Evolutionary conservation across 2,113 vertebrate species (phyloP).

Genomic region (Cyanoderma ruficeps): DNA sequence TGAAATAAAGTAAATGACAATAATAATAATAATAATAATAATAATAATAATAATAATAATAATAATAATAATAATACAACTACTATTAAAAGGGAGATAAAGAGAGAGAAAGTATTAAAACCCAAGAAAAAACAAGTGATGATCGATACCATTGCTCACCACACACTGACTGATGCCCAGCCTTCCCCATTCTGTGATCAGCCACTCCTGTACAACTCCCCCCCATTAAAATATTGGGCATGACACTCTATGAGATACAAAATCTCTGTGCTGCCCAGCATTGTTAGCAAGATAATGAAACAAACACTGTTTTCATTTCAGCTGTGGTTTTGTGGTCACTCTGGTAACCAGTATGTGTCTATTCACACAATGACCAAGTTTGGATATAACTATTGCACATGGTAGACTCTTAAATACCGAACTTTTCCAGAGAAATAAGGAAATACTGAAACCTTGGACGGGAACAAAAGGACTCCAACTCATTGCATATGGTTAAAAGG

Average conservation of each 20-base stretch:
- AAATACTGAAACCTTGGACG: background rate
- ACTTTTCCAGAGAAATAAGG: background rate
- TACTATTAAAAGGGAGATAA: background rate
- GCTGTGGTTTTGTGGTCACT: background rate
- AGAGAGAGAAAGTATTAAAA: background rate
- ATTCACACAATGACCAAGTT: background rate
- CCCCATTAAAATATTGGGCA: too few species aligned
- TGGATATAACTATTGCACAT: background rate
- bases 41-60: too few species aligned
- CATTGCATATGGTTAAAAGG: background rate
- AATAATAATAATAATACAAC: fast-evolving
- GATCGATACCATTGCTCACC: background rate
- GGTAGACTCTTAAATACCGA: background rate
- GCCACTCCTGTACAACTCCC: too few species aligned
- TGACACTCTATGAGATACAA: background rate
- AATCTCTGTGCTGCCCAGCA: background rate
- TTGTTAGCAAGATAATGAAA: background rate
- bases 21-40: too few species aligned
- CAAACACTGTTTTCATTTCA: background rate
- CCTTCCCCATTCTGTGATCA: background rate
- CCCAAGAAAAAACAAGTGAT: background rate
- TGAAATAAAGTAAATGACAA: background rate
- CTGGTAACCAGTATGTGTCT: too few species aligned
- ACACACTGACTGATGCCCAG: background rate
- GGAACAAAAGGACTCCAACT: background rate